Evolutionary conservation across 2,797 vertebrate species (phyloP), one percentile per base, ranked within the genome.

Genomic region (Fratercula arctica): DNA sequence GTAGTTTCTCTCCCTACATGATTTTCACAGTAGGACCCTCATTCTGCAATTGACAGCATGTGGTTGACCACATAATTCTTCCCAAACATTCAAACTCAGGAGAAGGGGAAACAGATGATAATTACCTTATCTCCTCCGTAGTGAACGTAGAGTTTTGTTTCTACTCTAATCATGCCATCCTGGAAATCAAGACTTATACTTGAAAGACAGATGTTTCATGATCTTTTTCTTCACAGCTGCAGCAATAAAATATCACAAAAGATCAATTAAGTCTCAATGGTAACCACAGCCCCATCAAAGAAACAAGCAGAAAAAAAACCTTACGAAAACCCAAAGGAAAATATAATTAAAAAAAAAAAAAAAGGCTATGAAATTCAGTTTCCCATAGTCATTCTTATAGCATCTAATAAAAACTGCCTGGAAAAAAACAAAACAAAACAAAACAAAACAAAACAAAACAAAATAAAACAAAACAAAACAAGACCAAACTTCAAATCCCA

Each of bases 331-430:
- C 8, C 10, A n/a, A 87, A 37, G 3, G 2, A 70, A 83, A 84
- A 68, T 5, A 16, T 15, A 33, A 57, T 16, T 35, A 0, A 3
- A 35, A 66, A 0, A 3, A 39, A 39, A 39, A 39, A 35, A 69
- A 64, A 48, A 19, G 5, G 12, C 9, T 4, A 13, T 18, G 10
- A 3, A 87, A 84, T 74, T 81, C 19, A 37, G 19, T 79, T 84
- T 87, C 35, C 16, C 14, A 54, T 28, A 43, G 17, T 63, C 5
- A 25, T 75, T 73, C 39, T 57, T n/a, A 26, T 4, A 80, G 6
- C 14, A 20, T 33, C 26, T 73, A 19, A 45, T 89, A 69, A 51
- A 84, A 69, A 45, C 5, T 83, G 2, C 24, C 16, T 56, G 26
- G 7, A 28, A 37, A 78, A 81, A 61, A 51, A 41, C 12, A 41